Percentiles rank a stretch among this genome's conserved stretches.
Evolutionary conservation across 2,113 vertebrate species (phyloP).

Genomic region (Neodontobutis hainanensis): DNA sequence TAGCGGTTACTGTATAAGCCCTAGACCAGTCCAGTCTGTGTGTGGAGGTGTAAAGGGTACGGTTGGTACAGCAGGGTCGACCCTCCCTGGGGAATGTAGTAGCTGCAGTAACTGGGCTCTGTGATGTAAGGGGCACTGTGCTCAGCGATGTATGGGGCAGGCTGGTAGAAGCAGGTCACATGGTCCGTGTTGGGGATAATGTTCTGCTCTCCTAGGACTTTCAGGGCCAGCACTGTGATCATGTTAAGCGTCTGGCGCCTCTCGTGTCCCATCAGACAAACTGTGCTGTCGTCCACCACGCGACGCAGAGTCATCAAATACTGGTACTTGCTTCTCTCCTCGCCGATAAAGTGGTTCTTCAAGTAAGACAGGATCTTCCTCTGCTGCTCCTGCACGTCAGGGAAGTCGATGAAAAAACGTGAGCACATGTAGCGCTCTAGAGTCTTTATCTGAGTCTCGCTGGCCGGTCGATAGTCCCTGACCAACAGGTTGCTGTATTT

Average conservation of each 20-base stretch:
- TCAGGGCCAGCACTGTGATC: slow-evolving; percentile 92
- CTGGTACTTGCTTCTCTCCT: slow-evolving; percentile 95
- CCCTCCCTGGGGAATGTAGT: slow-evolving; percentile 86
- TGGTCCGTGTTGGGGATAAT: slow-evolving; percentile 90
- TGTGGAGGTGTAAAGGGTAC: slow-evolving; percentile 84
- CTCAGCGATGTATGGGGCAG: slow-evolving; percentile 88
- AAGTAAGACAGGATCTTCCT: slow-evolving; percentile 96
- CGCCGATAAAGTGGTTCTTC: slow-evolving; percentile 94
- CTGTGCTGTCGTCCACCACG: slow-evolving; percentile 92
- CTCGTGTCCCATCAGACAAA: slow-evolving; percentile 94
- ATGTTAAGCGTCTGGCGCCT: slow-evolving; percentile 92
- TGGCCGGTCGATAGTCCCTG: slow-evolving; percentile 89
- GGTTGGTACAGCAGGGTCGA: slow-evolving; percentile 84
- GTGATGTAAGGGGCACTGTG: slow-evolving; percentile 86
- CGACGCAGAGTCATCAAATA: slow-evolving; percentile 93
- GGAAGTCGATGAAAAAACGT: slow-evolving; percentile 97
- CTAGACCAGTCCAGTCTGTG: slow-evolving; percentile 86
- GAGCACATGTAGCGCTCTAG: slow-evolving; percentile 98
- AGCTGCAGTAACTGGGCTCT: slow-evolving; percentile 87
- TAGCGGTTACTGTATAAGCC: slow-evolving; percentile 25
- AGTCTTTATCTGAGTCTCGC: slow-evolving; percentile 90
- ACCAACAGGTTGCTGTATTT: slow-evolving; percentile 97
- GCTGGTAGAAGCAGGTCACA: slow-evolving; percentile 95
- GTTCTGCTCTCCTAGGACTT: slow-evolving; percentile 93
- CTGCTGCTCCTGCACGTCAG: slow-evolving; percentile 91